These are phyloP conservation scores for Xiphorhynchus elegans DNA, from an alignment of 2,113 vertebrate species.

Conservation along the genomic window DNA sequence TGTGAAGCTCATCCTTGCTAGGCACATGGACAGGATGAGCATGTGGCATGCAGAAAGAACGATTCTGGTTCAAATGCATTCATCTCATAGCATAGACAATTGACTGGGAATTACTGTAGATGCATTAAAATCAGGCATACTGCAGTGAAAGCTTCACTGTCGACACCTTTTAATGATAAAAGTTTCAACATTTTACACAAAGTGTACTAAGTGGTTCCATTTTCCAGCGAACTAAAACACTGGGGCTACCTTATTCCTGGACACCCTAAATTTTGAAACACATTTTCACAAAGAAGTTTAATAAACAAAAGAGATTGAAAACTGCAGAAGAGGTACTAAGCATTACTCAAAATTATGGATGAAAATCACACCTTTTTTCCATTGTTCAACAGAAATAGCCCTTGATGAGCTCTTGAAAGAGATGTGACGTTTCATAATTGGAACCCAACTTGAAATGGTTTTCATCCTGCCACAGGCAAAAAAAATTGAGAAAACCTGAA, in stretches of 20 bases:
- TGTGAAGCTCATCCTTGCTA: conserved; percentile 84
- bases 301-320: conserved; percentile 4
- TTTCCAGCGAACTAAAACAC: background rate
- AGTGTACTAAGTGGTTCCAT: conserved; percentile 70
- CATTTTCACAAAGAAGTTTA: background rate
- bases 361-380: background rate
- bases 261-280: conserved; percentile 19
- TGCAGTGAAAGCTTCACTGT: conserved; percentile 80
- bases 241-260: conserved; percentile 21
- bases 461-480: background rate
- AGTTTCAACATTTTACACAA: conserved; percentile 85
- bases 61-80: conserved; percentile 79
- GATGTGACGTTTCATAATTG: background rate
- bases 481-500: conserved; percentile 1
- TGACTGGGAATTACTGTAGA: conserved; percentile 74
- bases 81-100: conserved; percentile 84
- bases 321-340: background rate
- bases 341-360: background rate
- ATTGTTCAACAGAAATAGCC: background rate
- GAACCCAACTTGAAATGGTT: background rate
- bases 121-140: conserved; percentile 87
- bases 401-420: background rate
- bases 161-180: conserved; percentile 69
- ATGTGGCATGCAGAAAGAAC: conserved; percentile 86
- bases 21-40: conserved; percentile 82